Conservation (phyloP, 2,113 vertebrate species). For the Sterna hirundo region DNA sequence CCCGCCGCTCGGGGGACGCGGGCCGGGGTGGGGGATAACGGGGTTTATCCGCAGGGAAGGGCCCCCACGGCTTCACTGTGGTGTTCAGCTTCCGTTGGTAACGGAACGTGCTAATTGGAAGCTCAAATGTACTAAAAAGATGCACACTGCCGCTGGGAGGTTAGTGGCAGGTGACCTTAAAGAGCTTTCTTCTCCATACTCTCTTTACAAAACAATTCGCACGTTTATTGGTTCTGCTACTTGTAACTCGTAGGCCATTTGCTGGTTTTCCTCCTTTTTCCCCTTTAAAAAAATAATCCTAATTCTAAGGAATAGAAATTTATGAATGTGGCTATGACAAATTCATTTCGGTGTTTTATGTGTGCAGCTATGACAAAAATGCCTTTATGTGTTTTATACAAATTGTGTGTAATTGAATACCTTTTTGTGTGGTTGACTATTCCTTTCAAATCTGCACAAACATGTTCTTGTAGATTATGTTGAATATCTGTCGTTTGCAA, state of each 20-base stretch:
- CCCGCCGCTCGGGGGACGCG: not conserved
- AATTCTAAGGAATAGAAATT: not conserved
- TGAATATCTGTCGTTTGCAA: not conserved
- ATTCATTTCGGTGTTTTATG: not conserved
- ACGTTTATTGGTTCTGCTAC: rapidly evolving
- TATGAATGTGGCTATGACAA: rapidly evolving
- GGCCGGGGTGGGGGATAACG: not conserved
- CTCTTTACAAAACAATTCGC: not conserved
- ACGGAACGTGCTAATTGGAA: no score
- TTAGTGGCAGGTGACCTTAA: not conserved
- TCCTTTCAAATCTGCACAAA: not conserved
- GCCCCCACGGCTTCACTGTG: rapidly evolving
- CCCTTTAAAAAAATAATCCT: not conserved
- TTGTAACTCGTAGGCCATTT: rapidly evolving
- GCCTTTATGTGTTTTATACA: not conserved
- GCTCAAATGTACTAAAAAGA: rapidly evolving
- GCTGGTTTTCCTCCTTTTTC: not conserved
- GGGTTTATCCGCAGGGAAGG: not conserved
- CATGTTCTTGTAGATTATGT: rapidly evolving
- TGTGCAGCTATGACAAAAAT: not conserved
- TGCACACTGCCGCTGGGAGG: not conserved
- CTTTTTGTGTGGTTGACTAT: not conserved
- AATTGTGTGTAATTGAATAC: not conserved
- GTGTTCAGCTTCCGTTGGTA: rapidly evolving
- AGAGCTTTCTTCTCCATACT: rapidly evolving